A percentile compares a stretch with the other conserved stretches of the same genome.
Evolutionary conservation across 2,888 invertebrate genomes (phyloP).

Genomic region (Plutella xylostella): DNA sequence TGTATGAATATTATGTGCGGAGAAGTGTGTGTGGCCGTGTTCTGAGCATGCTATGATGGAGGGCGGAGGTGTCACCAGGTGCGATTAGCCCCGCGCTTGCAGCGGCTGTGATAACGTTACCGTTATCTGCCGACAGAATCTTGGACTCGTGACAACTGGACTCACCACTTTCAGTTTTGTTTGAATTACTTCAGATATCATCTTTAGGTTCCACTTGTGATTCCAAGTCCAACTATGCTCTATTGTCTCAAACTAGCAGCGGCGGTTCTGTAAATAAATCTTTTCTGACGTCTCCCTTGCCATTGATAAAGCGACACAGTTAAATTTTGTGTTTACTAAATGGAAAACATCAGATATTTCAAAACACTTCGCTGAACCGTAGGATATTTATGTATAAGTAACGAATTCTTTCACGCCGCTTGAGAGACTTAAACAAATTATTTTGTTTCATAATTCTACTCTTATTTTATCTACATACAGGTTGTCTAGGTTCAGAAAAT

Average conservation of each 20-base stretch:
- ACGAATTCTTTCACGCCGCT: too few species aligned
- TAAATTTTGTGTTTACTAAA: background rate
- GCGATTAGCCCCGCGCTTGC: slow-evolving; percentile 31
- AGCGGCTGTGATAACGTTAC: slow-evolving; percentile 44
- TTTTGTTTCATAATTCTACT: too few species aligned
- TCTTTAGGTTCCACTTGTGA: too few species aligned
- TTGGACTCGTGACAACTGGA: slow-evolving; percentile 59
- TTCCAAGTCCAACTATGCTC: too few species aligned
- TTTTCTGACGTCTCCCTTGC: too few species aligned
- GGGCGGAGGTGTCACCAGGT: slow-evolving; percentile 38
- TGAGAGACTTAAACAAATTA: too few species aligned
- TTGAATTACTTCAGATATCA: background rate
- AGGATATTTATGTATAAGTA: background rate
- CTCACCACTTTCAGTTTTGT: slow-evolving; percentile 48
- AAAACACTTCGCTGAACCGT: background rate
- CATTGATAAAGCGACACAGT: background rate
- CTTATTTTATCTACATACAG: too few species aligned
- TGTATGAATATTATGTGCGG: too few species aligned
- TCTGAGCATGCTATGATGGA: slow-evolving; percentile 34
- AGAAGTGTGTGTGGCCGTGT: slow-evolving; percentile 26
- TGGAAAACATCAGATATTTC: too few species aligned
- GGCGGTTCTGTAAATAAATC: too few species aligned
- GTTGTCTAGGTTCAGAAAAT: too few species aligned
- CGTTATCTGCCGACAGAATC: slow-evolving; percentile 62
- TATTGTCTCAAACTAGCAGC: too few species aligned